A percentile compares a stretch with the other conserved stretches of the same genome.
These are phyloP conservation scores for Pipistrellus kuhlii DNA, from an alignment of 2,797 vertebrate species.

Conservation along the genomic window DNA sequence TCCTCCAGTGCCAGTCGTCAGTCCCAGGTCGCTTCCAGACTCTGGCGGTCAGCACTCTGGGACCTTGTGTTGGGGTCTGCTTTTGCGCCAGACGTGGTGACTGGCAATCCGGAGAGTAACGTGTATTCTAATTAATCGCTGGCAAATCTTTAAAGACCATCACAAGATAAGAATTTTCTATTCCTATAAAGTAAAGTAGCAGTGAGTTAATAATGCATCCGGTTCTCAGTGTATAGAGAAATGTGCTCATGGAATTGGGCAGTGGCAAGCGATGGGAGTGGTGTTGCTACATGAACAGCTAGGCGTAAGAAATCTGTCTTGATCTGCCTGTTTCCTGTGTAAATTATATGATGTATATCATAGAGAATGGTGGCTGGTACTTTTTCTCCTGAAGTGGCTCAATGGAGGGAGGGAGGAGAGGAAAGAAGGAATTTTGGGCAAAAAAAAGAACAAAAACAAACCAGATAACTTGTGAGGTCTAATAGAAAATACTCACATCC, in stretches of 20 bases:
- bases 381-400: background rate
- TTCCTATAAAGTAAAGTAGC: background rate
- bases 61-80: background rate
- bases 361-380: background rate
- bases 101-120: background rate
- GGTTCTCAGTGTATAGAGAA: background rate
- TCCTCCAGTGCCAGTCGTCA: background rate
- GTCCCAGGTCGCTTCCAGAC: background rate
- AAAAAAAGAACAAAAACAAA: too few species aligned
- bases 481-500: background rate
- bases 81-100: background rate
- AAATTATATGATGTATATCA: background rate
- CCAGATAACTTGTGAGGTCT: background rate
- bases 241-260: background rate
- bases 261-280: background rate
- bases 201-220: background rate
- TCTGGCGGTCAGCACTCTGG: background rate
- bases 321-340: background rate
- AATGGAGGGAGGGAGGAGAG: fast-evolving
- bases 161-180: background rate
- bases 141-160: background rate
- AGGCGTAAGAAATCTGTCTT: background rate
- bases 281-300: background rate
- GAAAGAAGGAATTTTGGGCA: too few species aligned
- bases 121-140: background rate